Evolutionary conservation across 2,888 invertebrate species (phyloP).

Genomic region (Pseudoips prasinana): DNA sequence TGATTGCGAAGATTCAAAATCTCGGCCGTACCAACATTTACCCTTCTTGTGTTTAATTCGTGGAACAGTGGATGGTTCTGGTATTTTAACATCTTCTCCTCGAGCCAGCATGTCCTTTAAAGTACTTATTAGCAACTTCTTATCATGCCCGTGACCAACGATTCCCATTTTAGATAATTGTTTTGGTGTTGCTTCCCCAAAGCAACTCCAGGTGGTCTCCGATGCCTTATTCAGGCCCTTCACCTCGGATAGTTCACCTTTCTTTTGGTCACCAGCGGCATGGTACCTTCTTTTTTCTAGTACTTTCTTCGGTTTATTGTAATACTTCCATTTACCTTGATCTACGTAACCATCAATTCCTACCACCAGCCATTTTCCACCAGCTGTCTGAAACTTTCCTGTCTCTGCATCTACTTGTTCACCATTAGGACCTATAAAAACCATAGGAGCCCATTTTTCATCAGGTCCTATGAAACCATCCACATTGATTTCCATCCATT

Average conservation of each 20-base stretch:
- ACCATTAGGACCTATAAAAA: conserved; percentile 60
- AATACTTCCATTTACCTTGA: conserved; percentile 58
- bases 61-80: conserved; percentile 45
- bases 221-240: conserved; percentile 33
- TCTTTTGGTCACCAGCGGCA: conserved; percentile 33
- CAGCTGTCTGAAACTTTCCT: conserved; percentile 60
- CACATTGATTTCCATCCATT: conserved; percentile 67
- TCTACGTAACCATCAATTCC: conserved; percentile 71
- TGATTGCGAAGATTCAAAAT: conserved; percentile 8
- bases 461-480: conserved; percentile 69
- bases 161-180: conserved; percentile 64
- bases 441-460: conserved; percentile 62
- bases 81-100: conserved; percentile 57
- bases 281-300: conserved; percentile 10
- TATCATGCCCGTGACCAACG: conserved; percentile 68
- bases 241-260: conserved; percentile 8
- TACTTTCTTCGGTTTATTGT: conserved; percentile 37
- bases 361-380: conserved; percentile 57
- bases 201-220: conserved; percentile 64
- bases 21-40: conserved; percentile 5
- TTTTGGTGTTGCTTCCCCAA: conserved; percentile 57
- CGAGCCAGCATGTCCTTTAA: conserved; percentile 51
- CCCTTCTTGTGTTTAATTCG: conserved; percentile 18
- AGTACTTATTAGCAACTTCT: conserved; percentile 49
- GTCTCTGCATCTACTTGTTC: conserved; percentile 56